Conservation (phyloP, 2,888 invertebrate species). For the Pterostichus niger region DNA sequence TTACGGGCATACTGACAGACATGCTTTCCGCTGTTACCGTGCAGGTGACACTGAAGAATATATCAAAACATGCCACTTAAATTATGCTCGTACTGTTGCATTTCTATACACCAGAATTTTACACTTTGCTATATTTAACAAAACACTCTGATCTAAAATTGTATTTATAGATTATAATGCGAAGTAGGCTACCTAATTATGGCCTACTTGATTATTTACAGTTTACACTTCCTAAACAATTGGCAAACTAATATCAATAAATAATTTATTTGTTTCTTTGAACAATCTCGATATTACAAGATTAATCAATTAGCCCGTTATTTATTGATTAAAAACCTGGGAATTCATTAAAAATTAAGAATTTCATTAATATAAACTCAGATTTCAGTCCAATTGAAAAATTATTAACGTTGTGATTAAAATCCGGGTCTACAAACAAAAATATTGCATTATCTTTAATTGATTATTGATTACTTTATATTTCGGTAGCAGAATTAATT, state of each 20-base stretch:
- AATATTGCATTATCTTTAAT: constrained; percentile 27
- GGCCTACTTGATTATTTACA: too few species aligned
- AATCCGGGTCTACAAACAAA: constrained; percentile 17
- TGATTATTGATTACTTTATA: constrained; percentile 15
- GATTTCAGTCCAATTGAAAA: constrained; percentile 3
- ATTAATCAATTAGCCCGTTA: background rate
- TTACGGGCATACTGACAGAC: constrained; percentile 44
- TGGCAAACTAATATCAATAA: too few species aligned
- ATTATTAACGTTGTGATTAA: background rate
- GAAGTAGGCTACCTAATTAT: too few species aligned
- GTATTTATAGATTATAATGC: constrained; percentile 54
- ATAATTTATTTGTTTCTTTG: background rate
- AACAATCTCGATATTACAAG: background rate
- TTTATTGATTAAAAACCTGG: background rate
- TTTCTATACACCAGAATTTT: constrained; percentile 1
- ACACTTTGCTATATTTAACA: constrained; percentile 39
- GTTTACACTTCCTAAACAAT: too few species aligned
- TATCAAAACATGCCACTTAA: constrained; percentile 44
- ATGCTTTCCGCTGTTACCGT: background rate
- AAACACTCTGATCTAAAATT: constrained; percentile 17
- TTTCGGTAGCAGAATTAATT: too few species aligned
- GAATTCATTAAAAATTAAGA: constrained; percentile 28
- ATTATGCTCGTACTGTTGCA: background rate
- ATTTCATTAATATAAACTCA: constrained; percentile 26
- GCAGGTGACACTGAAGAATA: constrained; percentile 23